phyloP scores from a whole-genome alignment of 1,140 invertebrate genomes.

The Melitaea cinxia region DNA sequence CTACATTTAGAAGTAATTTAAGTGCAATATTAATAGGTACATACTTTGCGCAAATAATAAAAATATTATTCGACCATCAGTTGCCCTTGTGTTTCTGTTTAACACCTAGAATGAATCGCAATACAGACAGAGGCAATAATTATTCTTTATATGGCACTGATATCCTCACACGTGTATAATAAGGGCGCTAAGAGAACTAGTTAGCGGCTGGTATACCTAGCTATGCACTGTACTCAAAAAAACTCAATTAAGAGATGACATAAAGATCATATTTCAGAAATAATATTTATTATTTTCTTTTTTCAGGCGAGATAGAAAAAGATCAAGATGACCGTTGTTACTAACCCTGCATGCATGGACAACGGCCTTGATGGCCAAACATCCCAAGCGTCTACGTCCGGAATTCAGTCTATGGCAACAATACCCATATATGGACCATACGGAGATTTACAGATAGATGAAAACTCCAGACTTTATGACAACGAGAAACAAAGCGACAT shows the following conservation, averaged over 20 bases:
- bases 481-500: constrained; percentile 85
- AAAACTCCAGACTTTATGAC: constrained; percentile 70
- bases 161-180: constrained; percentile 52
- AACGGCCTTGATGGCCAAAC: constrained; percentile 39
- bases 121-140: constrained; percentile 65
- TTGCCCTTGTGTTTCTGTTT: constrained; percentile 67
- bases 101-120: constrained; percentile 63
- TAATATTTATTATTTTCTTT: constrained; percentile 15
- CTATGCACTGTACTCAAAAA: not conserved
- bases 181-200: constrained; percentile 52
- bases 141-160: constrained; percentile 72
- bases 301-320: constrained; percentile 51
- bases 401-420: constrained; percentile 28
- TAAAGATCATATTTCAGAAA: constrained; percentile 11
- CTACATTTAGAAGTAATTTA: no score
- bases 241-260: not conserved
- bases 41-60: not conserved
- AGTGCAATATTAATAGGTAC: not conserved
- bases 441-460: constrained; percentile 37
- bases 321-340: constrained; percentile 69
- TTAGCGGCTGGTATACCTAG: constrained; percentile 47
- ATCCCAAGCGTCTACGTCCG: constrained; percentile 38
- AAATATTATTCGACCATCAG: constrained; percentile 28
- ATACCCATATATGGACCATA: constrained; percentile 39
- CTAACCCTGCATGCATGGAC: constrained; percentile 70